Percentiles rank a stretch among this genome's conserved stretches.
Conservation (phyloP, 2,113 vertebrate species). For the Gopherus flavomarginatus region DNA sequence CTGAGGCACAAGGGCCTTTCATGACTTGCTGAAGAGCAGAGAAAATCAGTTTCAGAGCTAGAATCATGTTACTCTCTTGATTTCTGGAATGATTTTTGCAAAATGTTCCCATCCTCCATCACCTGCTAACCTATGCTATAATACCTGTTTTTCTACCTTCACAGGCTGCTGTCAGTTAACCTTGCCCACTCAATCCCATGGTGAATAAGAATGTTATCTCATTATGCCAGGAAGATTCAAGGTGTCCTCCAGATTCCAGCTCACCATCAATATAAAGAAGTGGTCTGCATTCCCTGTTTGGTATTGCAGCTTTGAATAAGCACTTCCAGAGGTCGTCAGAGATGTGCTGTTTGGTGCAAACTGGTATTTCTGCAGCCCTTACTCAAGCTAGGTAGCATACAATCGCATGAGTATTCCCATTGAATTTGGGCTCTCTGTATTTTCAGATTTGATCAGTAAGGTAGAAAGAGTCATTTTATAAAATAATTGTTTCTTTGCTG, state of each 20-base stretch:
- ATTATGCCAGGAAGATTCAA: rapidly evolving
- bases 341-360: rapidly evolving
- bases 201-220: neutral
- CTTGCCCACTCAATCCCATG: neutral
- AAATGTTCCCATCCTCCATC: no score
- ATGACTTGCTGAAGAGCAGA: neutral
- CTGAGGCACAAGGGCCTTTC: neutral
- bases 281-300: neutral
- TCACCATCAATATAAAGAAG: neutral
- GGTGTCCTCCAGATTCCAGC: neutral
- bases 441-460: no score
- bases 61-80: no score
- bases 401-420: neutral
- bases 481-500: neutral
- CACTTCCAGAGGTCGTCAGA: neutral
- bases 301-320: neutral
- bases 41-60: neutral
- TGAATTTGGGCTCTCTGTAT: neutral
- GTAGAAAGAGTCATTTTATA: neutral
- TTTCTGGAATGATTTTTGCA: no score
- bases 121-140: no score
- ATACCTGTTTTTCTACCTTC: neutral
- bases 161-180: neutral
- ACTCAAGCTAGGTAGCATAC: neutral
- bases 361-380: neutral